Conservation (phyloP, 2,113 vertebrate genomes). For the Desmodus rotundus region DNA sequence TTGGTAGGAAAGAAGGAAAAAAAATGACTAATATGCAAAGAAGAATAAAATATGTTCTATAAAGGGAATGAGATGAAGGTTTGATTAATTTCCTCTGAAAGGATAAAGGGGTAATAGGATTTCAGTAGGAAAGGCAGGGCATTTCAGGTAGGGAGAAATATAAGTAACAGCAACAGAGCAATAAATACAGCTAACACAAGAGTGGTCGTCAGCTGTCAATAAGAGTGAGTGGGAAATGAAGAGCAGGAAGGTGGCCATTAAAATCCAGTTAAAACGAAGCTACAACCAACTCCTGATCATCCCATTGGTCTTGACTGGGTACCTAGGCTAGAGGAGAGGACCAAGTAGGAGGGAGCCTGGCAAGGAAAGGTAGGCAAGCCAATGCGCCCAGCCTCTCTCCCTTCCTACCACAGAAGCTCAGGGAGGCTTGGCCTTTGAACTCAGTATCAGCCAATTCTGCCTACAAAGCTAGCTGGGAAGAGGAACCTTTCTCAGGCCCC, state of each 20-base stretch:
- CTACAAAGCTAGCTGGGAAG: background rate
- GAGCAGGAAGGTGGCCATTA: background rate
- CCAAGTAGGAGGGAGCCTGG: background rate
- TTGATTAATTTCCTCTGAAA: background rate
- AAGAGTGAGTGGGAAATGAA: background rate
- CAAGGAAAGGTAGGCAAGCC: background rate
- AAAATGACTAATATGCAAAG: background rate
- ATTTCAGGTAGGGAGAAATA: background rate
- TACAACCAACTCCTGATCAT: background rate
- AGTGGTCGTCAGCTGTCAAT: background rate
- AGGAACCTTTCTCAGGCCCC: background rate
- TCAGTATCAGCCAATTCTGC: background rate
- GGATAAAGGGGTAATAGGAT: background rate
- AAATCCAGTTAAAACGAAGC: slow-evolving; percentile 6
- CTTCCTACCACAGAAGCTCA: background rate
- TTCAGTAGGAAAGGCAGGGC: slow-evolving; percentile 17
- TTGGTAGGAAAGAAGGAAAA: background rate
- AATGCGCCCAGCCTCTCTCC: background rate
- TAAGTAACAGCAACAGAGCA: background rate
- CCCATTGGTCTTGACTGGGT: background rate
- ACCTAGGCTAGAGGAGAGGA: background rate
- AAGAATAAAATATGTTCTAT: background rate
- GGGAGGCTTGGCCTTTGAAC: background rate
- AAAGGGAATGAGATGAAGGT: slow-evolving; percentile 1
- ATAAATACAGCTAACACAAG: background rate